Base-by-base conservation (phyloP, 2,797 vertebrate species). In the Hozukius guyotensis region DNA sequence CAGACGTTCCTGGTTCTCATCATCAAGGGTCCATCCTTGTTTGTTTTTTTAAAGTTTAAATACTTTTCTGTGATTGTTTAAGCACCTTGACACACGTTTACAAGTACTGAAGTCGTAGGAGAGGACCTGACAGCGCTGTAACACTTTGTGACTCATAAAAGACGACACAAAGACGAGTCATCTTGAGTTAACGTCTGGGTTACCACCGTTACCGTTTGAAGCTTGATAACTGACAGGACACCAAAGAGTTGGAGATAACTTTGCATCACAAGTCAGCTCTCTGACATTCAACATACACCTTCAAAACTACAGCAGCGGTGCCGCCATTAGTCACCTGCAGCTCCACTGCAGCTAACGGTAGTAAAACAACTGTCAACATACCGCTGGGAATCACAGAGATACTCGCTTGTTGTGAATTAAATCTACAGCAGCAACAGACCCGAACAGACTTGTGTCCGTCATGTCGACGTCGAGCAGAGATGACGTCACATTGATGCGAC, bases 401-500 rank as follows among this genome's bases (percentile, higher is more conserved):
- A 27, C 29, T 16, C 8, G 64, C 3, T 16, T 53, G 66, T 12
- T 29, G 42, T 31, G 16, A 75, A 61, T 46, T 52, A 83, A 71
- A 69, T 25, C n/a, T 8, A 62, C 61, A 9, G 79, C 83, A 27
- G 79, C 83, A 27, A 65, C 46, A 49, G 16, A 42, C 6, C 38
- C 38, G 42, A 46, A 8, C 46, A 8, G 18, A 75, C 80, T 71
- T 79, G 72, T 32, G 13, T 83, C 72, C 74, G 61, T 49, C 53
- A 13, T 65, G 66, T 34, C 31, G 18, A 0, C 6, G 86, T 75
- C 92, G 79, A 0, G 31, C 1, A 0, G 12, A 56, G 82, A 88
- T 90, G 87, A 25, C 91, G 93, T 91, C 85, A 87, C 3, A 12
- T 0, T 0, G 0, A 49, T 1, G 84, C 72, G 85, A 85, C 90